Evolutionary conservation across 2,113 vertebrate genomes (phyloP).

Genomic region (Dendropsophus ebraccatus): DNA sequence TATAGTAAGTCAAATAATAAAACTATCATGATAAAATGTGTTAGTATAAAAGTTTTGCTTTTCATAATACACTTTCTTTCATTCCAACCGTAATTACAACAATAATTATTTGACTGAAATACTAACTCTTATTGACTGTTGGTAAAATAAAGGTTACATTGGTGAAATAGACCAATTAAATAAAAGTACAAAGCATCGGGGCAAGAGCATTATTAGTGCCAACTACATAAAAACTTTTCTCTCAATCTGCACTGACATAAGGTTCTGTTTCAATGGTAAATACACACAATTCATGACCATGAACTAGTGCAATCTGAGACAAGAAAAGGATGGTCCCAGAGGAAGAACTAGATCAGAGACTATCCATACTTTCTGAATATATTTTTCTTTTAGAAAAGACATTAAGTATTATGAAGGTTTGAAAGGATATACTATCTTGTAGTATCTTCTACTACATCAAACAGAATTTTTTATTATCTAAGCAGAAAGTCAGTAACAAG

Average conservation of each 20-base stretch:
- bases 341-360: conserved; percentile 53
- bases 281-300: conserved; percentile 30
- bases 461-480: conserved; percentile 53
- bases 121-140: not conserved
- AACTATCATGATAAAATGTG: not conserved
- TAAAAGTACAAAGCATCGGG: not conserved
- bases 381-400: conserved; percentile 58
- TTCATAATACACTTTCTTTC: not conserved
- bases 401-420: conserved; percentile 59
- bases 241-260: not conserved
- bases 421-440: conserved; percentile 55
- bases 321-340: conserved; percentile 32
- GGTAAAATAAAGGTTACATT: too few species aligned
- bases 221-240: conserved; percentile 3
- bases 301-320: conserved; percentile 34
- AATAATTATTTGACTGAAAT: not conserved
- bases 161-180: not conserved
- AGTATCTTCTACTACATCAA: conserved; percentile 53
- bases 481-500: conserved; percentile 57
- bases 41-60: not conserved
- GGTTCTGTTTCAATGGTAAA: conserved; percentile 29
- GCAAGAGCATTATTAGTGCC: not conserved
- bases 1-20: not conserved
- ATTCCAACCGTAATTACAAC: not conserved
- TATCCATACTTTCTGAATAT: conserved; percentile 57